These are phyloP conservation scores for Chloroclystis v-ata DNA, from an alignment of 2,888 invertebrate genomes.

Conservation along the genomic window DNA sequence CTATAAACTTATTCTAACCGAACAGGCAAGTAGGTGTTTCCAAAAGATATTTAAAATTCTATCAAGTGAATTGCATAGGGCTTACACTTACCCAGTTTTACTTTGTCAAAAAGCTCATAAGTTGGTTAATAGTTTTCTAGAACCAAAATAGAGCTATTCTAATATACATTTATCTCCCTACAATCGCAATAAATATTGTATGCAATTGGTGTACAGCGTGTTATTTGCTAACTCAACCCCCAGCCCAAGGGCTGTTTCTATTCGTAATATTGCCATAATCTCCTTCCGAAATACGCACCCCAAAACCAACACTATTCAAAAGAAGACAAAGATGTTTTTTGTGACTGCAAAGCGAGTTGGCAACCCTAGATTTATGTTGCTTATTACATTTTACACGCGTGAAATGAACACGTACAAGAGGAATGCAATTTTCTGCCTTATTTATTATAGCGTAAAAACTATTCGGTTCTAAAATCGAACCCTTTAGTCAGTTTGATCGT, in stretches of 20 bases:
- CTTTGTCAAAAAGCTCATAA: slow-evolving; percentile 4
- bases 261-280: slow-evolving; percentile 63
- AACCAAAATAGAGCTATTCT: no score
- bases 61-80: no score
- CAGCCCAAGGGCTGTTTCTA: slow-evolving; percentile 57
- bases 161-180: slow-evolving; percentile 59
- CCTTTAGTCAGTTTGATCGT: slow-evolving; percentile 61
- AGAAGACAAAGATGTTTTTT: slow-evolving; percentile 20
- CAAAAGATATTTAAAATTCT: no score
- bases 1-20: no score
- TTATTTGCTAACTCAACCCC: slow-evolving; percentile 67
- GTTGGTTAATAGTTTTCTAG: no score
- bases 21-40: no score
- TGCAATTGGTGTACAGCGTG: slow-evolving; percentile 59
- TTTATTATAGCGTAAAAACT: slow-evolving; percentile 47
- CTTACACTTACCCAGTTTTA: no score
- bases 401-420: slow-evolving; percentile 60
- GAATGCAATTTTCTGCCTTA: slow-evolving; percentile 62
- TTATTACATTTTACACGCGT: slow-evolving; percentile 73
- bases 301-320: slow-evolving; percentile 40
- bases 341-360: slow-evolving; percentile 21
- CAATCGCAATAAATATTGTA: slow-evolving; percentile 68
- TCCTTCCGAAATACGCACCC: slow-evolving; percentile 35
- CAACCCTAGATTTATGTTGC: slow-evolving; percentile 65
- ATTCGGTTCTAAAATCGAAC: slow-evolving; percentile 43